Conservation (phyloP, 2,888 invertebrate species). For the Eledona agricola region DNA sequence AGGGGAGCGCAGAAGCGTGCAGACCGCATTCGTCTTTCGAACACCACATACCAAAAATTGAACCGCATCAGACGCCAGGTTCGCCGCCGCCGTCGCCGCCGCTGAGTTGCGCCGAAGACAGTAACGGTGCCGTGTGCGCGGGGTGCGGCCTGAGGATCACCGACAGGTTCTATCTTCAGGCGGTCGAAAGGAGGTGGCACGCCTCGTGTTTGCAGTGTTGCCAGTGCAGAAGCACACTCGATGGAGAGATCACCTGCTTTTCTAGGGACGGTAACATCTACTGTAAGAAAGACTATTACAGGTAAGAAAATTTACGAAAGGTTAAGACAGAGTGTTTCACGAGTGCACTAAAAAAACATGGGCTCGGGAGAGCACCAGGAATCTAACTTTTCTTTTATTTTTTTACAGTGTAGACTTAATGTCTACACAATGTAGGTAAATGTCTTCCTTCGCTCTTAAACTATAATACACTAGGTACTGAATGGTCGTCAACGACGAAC, state of each 20-base stretch:
- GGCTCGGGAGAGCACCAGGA: no score
- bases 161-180: slow-evolving; percentile 91
- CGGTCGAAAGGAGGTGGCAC: slow-evolving; percentile 94
- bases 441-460: no score
- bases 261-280: slow-evolving; percentile 92
- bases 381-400: no score
- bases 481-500: no score
- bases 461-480: no score
- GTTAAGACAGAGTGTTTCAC: no score
- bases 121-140: slow-evolving; percentile 74
- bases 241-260: slow-evolving; percentile 92
- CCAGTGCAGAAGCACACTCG: slow-evolving; percentile 88
- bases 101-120: slow-evolving; percentile 53
- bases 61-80: slow-evolving; percentile 67
- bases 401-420: no score
- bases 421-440: no score
- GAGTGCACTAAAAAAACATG: no score
- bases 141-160: slow-evolving; percentile 88
- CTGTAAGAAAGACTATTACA: slow-evolving; percentile 96
- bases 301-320: no score
- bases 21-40: slow-evolving; percentile 61
- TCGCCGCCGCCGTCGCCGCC: slow-evolving; percentile 62
- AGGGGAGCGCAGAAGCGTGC: slow-evolving; percentile 39
- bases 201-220: slow-evolving; percentile 89
- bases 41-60: slow-evolving; percentile 66